Evolutionary conservation across 2,888 invertebrate genomes (phyloP), one percentile per base, ranked within the genome.

Genomic region (Gnatocerus cornutus): DNA sequence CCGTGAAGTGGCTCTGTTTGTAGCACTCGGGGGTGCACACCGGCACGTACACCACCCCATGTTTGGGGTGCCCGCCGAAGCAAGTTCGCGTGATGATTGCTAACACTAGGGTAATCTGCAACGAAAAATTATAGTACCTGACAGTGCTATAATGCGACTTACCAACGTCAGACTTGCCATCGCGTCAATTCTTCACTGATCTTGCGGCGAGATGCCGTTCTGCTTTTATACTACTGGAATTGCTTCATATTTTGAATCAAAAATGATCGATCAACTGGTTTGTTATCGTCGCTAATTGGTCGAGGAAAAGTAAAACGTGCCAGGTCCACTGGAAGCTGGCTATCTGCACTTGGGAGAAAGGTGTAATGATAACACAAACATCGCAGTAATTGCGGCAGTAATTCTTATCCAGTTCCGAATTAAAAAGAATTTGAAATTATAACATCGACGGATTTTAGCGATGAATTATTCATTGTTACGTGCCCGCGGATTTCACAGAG

Each of bases 341-440:
- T 29, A 27, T 53, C 12, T 58, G 67, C 50, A 68, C 62, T 55
- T 68, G 68, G 56, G 68, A 68, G 68, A 68, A 68, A 68, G 68
- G 68, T 55, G 33, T 46, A 67, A 37, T 61, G 65, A 58, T 59
- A 46, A 66, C 41, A 56, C 13, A 53, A 14, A 55, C 56, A 13
- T 37, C 55, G 33, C 33, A 43, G 33, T 59, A 45, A 43, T 41
- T 56, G 59, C 59, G 33, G 33, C 33, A n/a, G 33, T 33, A 7
- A 33, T 7, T 21, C 9, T 52, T 52, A 52, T 52, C 14, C 30
- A 13, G 14, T 14, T 30, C 30, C 6, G 30, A 52, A 30, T 52
- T 50, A 30, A 12, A 52, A 27, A 10, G 10, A 50, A 46, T 21
- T 27, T n/a, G 21, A 21, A 21, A 4, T 21, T 21, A 21, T 21